A percentile compares a stretch with the other conserved stretches of the same genome.
These are phyloP conservation scores for Petrocephalus zakoni DNA, from an alignment of 2,113 vertebrate genomes.

Conservation along the genomic window DNA sequence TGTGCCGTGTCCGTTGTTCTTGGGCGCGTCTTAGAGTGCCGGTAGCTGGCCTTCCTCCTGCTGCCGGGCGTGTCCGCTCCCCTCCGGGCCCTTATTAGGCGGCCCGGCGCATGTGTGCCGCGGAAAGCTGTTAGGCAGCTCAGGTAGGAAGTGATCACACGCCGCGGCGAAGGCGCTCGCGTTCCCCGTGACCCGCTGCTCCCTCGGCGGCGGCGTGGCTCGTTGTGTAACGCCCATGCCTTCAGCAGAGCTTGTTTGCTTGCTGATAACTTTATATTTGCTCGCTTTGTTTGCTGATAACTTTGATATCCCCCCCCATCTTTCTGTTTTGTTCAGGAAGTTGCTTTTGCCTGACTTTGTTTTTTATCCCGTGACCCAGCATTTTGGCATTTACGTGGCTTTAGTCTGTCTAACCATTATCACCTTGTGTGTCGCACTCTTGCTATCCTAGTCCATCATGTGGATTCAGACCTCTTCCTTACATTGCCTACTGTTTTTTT, in stretches of 20 bases:
- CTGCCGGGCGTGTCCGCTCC: neutral
- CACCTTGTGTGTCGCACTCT: neutral
- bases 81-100: neutral
- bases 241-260: neutral
- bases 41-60: neutral
- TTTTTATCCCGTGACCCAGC: neutral
- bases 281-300: neutral
- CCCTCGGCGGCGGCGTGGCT: neutral
- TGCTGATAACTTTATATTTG: neutral
- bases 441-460: neutral
- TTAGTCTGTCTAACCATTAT: neutral
- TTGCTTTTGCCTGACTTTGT: neutral
- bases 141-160: neutral
- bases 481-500: neutral
- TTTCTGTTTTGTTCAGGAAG: neutral
- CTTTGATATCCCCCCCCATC: neutral
- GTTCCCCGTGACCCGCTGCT: neutral
- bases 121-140: neutral
- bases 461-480: neutral
- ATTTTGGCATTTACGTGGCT: neutral
- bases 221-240: neutral
- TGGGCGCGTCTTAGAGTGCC: neutral
- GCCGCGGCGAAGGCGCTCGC: neutral
- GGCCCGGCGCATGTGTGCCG: neutral
- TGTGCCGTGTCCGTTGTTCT: neutral